Conservation (phyloP, 2,888 invertebrate genomes). For the Pasiphila rectangulata region DNA sequence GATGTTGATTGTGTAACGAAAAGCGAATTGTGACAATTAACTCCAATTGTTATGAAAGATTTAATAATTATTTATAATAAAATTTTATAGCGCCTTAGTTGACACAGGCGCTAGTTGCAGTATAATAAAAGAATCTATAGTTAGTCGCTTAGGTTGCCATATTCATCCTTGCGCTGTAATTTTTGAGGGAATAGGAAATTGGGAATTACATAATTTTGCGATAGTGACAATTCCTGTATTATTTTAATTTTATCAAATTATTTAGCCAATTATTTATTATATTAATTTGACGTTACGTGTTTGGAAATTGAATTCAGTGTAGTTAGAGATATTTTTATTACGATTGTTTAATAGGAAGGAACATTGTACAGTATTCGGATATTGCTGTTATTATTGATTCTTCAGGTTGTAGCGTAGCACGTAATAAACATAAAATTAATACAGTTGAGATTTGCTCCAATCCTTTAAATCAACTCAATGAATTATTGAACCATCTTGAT, state of each 20-base stretch:
- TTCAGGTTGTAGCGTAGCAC: too few species aligned
- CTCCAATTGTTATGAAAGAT: neutral
- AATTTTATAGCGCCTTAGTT: slow-evolving; percentile 7
- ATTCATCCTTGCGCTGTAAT: neutral
- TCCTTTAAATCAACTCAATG: too few species aligned
- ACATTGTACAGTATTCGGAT: too few species aligned
- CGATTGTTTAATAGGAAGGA: too few species aligned
- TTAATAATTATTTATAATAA: too few species aligned
- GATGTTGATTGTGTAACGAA: neutral
- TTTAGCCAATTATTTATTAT: neutral
- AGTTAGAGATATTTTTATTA: too few species aligned
- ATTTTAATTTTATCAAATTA: too few species aligned
- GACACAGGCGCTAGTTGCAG: neutral
- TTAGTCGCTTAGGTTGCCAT: neutral
- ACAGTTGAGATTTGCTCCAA: too few species aligned
- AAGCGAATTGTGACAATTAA: neutral
- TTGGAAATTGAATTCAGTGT: too few species aligned
- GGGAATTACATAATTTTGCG: neutral
- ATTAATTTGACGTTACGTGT: neutral
- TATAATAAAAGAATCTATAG: neutral
- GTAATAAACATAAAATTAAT: too few species aligned
- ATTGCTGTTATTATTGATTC: too few species aligned
- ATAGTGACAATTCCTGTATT: neutral
- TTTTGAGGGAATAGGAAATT: neutral
- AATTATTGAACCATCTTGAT: too few species aligned